Conservation (phyloP, 2,113 vertebrate genomes). For the Spilogale gracilis region DNA sequence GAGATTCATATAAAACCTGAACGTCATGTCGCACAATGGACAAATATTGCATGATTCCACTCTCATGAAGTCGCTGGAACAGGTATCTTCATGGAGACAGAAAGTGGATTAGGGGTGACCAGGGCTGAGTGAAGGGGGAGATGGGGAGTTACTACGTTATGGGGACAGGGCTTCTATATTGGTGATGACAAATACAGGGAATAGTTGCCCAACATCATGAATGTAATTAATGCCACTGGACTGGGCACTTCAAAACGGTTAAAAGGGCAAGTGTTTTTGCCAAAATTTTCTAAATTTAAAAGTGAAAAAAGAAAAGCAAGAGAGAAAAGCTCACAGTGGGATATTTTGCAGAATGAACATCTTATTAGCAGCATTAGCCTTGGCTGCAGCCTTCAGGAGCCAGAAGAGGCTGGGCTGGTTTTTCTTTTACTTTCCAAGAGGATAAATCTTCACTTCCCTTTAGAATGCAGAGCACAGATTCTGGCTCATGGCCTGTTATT, state of each 20-base stretch:
- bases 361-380: neutral
- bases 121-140: neutral
- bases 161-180: neutral
- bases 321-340: neutral
- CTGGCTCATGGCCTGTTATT: constrained; percentile 60
- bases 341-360: neutral
- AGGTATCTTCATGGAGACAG: neutral
- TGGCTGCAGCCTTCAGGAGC: neutral
- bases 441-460: constrained; percentile 53
- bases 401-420: neutral
- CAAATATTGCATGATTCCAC: neutral
- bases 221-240: neutral
- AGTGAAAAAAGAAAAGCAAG: neutral
- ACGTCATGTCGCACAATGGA: neutral
- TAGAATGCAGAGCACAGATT: neutral
- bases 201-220: neutral
- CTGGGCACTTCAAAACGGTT: neutral
- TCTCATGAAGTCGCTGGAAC: neutral
- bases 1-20: neutral
- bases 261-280: neutral
- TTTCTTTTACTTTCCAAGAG: constrained; percentile 34
- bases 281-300: neutral
- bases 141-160: neutral
- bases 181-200: neutral
- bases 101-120: neutral